These are phyloP conservation scores for Entomobrya proxima DNA, from an alignment of 2,888 invertebrate genomes.

Conservation along the genomic window DNA sequence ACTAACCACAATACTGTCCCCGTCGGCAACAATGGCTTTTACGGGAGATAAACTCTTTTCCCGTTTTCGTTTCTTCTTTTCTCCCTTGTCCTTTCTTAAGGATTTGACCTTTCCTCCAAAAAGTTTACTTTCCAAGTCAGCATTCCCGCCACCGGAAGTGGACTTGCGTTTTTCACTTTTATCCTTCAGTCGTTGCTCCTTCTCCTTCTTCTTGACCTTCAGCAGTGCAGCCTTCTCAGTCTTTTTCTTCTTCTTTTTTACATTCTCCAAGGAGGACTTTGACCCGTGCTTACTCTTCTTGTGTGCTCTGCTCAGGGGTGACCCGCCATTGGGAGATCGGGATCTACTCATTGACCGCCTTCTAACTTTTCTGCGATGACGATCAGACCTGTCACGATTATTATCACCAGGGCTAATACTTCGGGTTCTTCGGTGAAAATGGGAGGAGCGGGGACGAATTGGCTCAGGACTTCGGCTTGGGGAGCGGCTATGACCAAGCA, in stretches of 20 bases:
- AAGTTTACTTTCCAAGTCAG: slow-evolving; percentile 2
- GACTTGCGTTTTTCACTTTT: slow-evolving; percentile 77
- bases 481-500: slow-evolving; percentile 34
- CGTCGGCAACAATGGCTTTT: slow-evolving; percentile 94
- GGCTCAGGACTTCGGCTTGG: slow-evolving; percentile 43
- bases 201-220: slow-evolving; percentile 17
- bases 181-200: slow-evolving; percentile 77
- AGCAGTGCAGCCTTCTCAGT: slow-evolving; percentile 50
- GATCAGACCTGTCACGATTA: not conserved
- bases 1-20: slow-evolving; percentile 94
- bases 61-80: slow-evolving; percentile 74
- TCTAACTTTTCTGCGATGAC: not conserved
- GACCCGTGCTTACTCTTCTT: slow-evolving; percentile 15
- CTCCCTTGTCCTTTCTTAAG: slow-evolving; percentile 74
- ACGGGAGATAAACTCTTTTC: slow-evolving; percentile 82
- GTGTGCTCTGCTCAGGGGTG: slow-evolving; percentile 14
- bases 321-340: not conserved
- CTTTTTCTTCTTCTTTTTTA: slow-evolving; percentile 65
- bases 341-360: slow-evolving; percentile 4
- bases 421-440: not conserved
- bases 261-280: slow-evolving; percentile 48
- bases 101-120: not conserved
- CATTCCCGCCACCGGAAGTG: not conserved
- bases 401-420: slow-evolving; percentile 19
- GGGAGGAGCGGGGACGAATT: slow-evolving; percentile 33